phyloP scores from a whole-genome alignment of 1,140 invertebrate species.

The Drosophila guanche region DNA sequence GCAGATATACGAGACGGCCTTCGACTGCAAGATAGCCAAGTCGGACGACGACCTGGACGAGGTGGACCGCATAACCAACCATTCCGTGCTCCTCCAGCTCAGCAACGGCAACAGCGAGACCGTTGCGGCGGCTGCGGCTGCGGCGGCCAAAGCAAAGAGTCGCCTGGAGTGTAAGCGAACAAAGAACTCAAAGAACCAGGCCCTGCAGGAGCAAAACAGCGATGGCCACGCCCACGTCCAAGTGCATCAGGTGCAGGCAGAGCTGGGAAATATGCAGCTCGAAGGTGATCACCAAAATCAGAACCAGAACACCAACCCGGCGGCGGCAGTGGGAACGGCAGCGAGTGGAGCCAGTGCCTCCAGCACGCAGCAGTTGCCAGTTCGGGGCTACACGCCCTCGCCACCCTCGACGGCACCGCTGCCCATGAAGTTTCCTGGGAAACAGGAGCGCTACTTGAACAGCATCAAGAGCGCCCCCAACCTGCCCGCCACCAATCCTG shows the following conservation, averaged over 20 bases:
- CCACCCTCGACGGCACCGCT: constrained; percentile 91
- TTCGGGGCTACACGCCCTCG: constrained; percentile 88
- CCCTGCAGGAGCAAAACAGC: constrained; percentile 67
- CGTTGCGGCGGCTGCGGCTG: too few species aligned
- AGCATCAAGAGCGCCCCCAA: constrained; percentile 91
- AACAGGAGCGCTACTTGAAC: constrained; percentile 87
- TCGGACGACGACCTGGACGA: constrained; percentile 93
- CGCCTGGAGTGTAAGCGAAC: constrained; percentile 74
- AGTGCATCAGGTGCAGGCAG: constrained; percentile 83
- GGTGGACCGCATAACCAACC: constrained; percentile 91
- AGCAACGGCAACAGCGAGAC: constrained; percentile 78
- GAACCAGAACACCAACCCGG: constrained; percentile 50
- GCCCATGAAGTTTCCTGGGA: constrained; percentile 89
- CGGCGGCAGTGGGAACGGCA: neutral
- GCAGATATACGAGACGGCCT: constrained; percentile 94
- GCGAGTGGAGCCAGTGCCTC: constrained; percentile 14
- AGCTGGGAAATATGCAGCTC: constrained; percentile 85
- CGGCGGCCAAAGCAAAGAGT: constrained; percentile 43
- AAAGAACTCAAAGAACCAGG: constrained; percentile 81
- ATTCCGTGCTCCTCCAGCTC: constrained; percentile 88
- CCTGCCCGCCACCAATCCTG: constrained; percentile 87
- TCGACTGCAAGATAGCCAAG: constrained; percentile 92
- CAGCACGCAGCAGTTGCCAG: constrained; percentile 84
- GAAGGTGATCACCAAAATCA: constrained; percentile 68
- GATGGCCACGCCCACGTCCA: constrained; percentile 45